Percentiles rank a stretch among this genome's conserved stretches.
These are phyloP conservation scores for Gavialis gangeticus DNA, from an alignment of 2,113 vertebrate genomes.

Conservation along the genomic window DNA sequence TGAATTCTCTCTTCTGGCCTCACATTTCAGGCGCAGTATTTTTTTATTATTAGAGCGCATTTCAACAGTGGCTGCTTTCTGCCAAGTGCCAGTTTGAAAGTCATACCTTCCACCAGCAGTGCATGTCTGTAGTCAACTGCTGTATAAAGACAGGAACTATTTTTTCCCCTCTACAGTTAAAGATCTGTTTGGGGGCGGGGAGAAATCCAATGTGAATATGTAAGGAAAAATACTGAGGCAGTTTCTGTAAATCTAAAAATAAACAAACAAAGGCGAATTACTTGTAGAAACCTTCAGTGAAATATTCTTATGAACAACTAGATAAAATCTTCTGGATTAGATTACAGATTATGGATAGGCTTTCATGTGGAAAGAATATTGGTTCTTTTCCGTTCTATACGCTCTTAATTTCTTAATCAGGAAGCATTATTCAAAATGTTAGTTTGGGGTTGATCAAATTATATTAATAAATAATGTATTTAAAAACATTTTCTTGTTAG, in stretches of 20 bases:
- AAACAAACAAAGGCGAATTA: too few relatives aligned
- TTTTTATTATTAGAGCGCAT: neutral
- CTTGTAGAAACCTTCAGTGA: neutral
- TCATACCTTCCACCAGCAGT: neutral
- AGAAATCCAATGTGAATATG: neutral
- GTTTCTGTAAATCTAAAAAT: neutral
- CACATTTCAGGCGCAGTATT: fast-evolving
- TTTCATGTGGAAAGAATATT: neutral
- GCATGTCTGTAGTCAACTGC: fast-evolving
- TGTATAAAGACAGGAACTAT: neutral
- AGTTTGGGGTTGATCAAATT: neutral
- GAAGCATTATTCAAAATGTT: neutral
- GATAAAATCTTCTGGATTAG: neutral
- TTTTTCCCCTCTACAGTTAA: neutral
- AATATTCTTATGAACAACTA: neutral
- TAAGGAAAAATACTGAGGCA: neutral
- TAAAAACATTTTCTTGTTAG: neutral
- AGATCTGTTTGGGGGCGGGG: neutral
- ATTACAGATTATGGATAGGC: neutral
- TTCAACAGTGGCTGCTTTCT: neutral
- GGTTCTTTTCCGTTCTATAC: fast-evolving
- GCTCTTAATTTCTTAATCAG: neutral
- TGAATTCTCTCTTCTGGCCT: neutral
- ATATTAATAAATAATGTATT: neutral
- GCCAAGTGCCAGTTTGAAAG: neutral